phyloP scores from a whole-genome alignment of 2,888 invertebrate species.

The Spodoptera littoralis region DNA sequence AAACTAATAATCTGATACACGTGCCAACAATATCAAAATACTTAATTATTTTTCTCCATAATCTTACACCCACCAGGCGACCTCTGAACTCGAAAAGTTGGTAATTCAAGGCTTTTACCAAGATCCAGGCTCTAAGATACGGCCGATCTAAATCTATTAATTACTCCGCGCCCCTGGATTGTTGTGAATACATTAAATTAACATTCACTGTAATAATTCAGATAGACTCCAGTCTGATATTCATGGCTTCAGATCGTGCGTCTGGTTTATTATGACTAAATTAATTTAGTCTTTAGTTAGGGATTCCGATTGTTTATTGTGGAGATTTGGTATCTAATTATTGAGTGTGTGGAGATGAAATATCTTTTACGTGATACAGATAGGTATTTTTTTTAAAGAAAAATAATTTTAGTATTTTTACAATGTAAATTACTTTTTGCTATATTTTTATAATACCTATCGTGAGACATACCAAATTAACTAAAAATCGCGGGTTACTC shows the following conservation, averaged over 20 bases:
- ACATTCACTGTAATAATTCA: conserved; percentile 31
- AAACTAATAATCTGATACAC: too few relatives aligned
- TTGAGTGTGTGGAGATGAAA: too few relatives aligned
- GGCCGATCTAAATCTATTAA: conserved; percentile 36
- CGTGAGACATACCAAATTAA: too few relatives aligned
- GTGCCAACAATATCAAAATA: too few relatives aligned
- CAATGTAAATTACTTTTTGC: too few relatives aligned
- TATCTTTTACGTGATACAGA: too few relatives aligned
- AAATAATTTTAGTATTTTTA: too few relatives aligned
- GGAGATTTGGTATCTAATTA: too few relatives aligned
- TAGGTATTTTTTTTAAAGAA: too few relatives aligned
- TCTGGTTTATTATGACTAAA: conserved; percentile 4
- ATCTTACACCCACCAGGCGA: conserved; percentile 3
- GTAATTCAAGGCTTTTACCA: conserved; percentile 22
- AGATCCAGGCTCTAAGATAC: conserved; percentile 25
- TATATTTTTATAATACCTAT: too few relatives aligned
- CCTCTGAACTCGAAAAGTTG: neutral
- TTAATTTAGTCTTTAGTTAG: conserved; percentile 13
- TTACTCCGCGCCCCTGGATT: conserved; percentile 24
- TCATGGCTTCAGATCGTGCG: conserved; percentile 19
- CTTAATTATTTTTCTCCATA: too few relatives aligned
- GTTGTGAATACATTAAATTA: conserved; percentile 44
- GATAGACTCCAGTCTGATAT: conserved; percentile 27
- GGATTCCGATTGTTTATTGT: neutral
- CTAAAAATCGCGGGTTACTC: too few relatives aligned